phyloP scores from a whole-genome alignment of 2,797 vertebrate genomes.

The Iguana delicatissima region DNA sequence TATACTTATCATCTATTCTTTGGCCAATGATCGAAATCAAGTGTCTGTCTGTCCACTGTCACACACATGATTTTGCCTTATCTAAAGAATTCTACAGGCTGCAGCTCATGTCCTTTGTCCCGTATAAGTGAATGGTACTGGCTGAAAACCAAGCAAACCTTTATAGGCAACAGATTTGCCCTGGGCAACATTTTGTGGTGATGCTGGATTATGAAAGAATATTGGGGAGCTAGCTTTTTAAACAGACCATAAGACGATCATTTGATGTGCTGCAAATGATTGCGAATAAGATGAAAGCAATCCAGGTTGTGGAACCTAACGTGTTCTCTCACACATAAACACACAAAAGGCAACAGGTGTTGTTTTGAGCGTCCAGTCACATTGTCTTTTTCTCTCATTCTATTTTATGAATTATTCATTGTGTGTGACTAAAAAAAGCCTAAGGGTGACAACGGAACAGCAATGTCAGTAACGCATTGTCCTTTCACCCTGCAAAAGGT shows the following conservation, averaged over 20 bases:
- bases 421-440: slow-evolving; percentile 69
- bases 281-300: slow-evolving; percentile 14
- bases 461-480: slow-evolving; percentile 60
- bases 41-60: too few relatives aligned
- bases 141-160: background rate
- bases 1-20: too few relatives aligned
- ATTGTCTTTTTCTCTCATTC: slow-evolving; percentile 67
- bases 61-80: background rate
- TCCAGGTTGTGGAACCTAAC: slow-evolving; percentile 48
- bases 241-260: background rate
- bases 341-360: slow-evolving; percentile 71
- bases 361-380: slow-evolving; percentile 70
- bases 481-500: slow-evolving; percentile 65
- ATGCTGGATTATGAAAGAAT: slow-evolving; percentile 13
- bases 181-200: background rate
- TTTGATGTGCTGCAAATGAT: background rate
- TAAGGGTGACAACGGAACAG: slow-evolving; percentile 62
- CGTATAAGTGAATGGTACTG: slow-evolving; percentile 1
- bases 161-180: background rate
- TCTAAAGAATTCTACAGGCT: background rate
- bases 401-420: slow-evolving; percentile 79
- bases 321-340: slow-evolving; percentile 68
- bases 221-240: background rate
- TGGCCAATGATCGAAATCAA: too few relatives aligned
- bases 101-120: background rate